Evolutionary conservation across 2,888 invertebrate species (phyloP).

Genomic region (Glyphotaelius pellucidus): DNA sequence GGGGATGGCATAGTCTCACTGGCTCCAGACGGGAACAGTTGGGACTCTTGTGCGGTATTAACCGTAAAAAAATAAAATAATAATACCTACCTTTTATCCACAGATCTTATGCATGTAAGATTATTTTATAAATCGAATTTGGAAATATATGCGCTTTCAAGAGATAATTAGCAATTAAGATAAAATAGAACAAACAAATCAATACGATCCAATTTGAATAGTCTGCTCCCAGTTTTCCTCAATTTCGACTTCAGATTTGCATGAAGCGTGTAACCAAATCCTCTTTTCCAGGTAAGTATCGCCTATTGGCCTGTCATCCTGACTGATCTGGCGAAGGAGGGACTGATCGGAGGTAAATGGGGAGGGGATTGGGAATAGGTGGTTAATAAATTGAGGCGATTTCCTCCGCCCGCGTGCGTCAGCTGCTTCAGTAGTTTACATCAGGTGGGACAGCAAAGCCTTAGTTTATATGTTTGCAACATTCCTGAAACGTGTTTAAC

Average conservation of each 20-base stretch:
- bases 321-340: not conserved
- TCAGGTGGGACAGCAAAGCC: slow-evolving; percentile 15
- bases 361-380: not conserved
- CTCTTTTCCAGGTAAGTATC: slow-evolving; percentile 38
- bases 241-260: not conserved
- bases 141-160: not conserved
- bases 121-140: not conserved
- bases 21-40: no score
- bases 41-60: no score
- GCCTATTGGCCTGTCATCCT: not conserved
- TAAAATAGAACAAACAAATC: not conserved
- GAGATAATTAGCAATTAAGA: not conserved
- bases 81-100: no score
- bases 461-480: slow-evolving; percentile 19
- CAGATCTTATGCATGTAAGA: not conserved
- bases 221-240: not conserved
- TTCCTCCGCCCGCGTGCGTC: slow-evolving; percentile 20
- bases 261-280: not conserved
- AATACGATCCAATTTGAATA: not conserved
- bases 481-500: slow-evolving; percentile 32
- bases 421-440: slow-evolving; percentile 20
- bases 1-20: no score
- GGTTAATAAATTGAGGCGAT: slow-evolving; percentile 44
- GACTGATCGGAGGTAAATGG: not conserved
- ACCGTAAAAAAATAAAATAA: no score